Percentiles rank a stretch among this genome's conserved stretches.
These are phyloP conservation scores for Oenanthe melanoleuca DNA, from an alignment of 2,113 vertebrate species.

Conservation along the genomic window DNA sequence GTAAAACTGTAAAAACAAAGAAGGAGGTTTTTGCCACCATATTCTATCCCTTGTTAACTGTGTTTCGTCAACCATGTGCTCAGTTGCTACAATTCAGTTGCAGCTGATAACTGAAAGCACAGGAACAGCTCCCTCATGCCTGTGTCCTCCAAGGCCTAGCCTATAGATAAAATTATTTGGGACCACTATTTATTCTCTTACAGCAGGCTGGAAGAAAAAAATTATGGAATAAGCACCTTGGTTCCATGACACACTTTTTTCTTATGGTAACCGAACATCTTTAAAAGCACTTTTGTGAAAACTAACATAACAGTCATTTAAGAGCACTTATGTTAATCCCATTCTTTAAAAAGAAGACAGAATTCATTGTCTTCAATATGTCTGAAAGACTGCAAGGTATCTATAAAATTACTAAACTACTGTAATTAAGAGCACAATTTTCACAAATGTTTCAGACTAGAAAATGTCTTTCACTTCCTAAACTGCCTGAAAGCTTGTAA, in stretches of 20 bases:
- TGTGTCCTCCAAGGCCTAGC: not conserved
- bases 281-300: not conserved
- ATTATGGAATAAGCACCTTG: not conserved
- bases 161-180: not conserved
- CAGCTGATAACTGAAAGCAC: not conserved
- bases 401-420: not conserved
- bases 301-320: not conserved
- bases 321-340: not conserved
- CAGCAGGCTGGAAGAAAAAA: not conserved
- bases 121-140: not conserved
- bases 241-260: not conserved
- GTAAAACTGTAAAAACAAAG: not conserved
- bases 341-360: constrained; percentile 11
- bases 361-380: not conserved
- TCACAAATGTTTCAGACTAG: not conserved
- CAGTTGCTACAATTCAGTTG: not conserved
- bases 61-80: not conserved
- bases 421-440: not conserved
- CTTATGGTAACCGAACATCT: not conserved
- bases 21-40: not conserved
- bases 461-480: not conserved
- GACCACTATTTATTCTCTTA: not conserved
- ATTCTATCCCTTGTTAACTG: not conserved
- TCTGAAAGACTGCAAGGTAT: not conserved
- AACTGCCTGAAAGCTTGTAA: not conserved